These are phyloP conservation scores for Rhagophthalmus giganteus DNA, from an alignment of 2,888 invertebrate species.

Conservation along the genomic window DNA sequence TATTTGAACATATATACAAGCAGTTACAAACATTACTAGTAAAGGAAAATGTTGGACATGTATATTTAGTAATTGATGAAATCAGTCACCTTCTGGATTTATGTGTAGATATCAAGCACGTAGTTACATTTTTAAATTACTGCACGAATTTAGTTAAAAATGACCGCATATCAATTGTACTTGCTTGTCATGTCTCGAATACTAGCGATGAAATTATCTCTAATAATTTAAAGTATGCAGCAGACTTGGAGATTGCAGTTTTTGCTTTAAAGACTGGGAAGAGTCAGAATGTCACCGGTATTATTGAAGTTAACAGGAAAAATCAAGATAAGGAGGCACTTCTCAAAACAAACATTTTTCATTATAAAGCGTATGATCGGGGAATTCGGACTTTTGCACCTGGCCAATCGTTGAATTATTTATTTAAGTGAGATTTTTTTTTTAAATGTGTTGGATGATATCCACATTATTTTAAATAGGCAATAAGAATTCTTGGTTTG, in stretches of 20 bases:
- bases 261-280: constrained; percentile 71
- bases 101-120: constrained; percentile 59
- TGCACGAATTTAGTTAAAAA: constrained; percentile 53
- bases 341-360: constrained; percentile 50
- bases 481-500: neutral
- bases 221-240: constrained; percentile 65
- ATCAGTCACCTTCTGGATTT: constrained; percentile 72
- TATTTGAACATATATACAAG: constrained; percentile 55
- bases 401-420: constrained; percentile 57
- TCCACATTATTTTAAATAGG: too few relatives aligned
- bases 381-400: constrained; percentile 75
- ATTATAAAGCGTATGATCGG: constrained; percentile 74
- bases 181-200: constrained; percentile 62
- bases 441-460: neutral
- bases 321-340: constrained; percentile 25
- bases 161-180: constrained; percentile 57
- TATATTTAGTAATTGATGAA: constrained; percentile 69
- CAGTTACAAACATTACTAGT: constrained; percentile 49
- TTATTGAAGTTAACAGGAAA: constrained; percentile 60
- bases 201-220: constrained; percentile 63
- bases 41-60: constrained; percentile 32
- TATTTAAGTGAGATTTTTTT: constrained; percentile 31
- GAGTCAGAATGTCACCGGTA: constrained; percentile 74
- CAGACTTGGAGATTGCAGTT: constrained; percentile 66
- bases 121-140: constrained; percentile 59